Evolutionary conservation across 1,140 invertebrate species (phyloP), one percentile per base, ranked within the genome.

Genomic region (Acromyrmex charruanus): DNA sequence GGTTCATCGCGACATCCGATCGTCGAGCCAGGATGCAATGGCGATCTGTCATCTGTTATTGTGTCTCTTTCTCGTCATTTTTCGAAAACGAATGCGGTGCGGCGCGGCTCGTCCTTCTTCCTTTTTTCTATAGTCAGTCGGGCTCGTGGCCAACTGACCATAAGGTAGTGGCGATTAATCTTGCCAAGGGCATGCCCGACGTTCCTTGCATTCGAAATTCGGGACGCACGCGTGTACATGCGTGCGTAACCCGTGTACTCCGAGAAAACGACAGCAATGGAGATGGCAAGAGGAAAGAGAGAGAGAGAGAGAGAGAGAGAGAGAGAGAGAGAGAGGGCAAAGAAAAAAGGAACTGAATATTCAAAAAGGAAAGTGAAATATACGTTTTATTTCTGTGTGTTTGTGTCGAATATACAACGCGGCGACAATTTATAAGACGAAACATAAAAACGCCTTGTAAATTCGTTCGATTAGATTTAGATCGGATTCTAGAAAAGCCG

Each of bases 81-180:
- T 86, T 87, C 77, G 81, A 69, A 69, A 63, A 21, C 44, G 58
- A 61, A 0, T 31, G 75, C 88, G 66, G 68, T 35, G 75, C 88
- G 74, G 91, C 94, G 18, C 74, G 58, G 6, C 58, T 59, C 51
- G 44, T 65, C 14, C 72, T 85, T 90, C 86, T 91, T 21, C 94
- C 9, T 92, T 92, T 92, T 74, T 93, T 94, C 87, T 94, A 95
- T 75, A 96, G 31, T 35, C 31, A 96, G 91, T 95, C 95, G 68
- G 95, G 93, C 77, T 95, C 94, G 77, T 92, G 95, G 74, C 95
- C 87, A 89, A 90, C 86, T 88, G 84, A 84, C 86, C 88, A 86
- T 85, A 81, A 89, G 81, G 87, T 85, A 86, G 81, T 87, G 91
- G 92, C 90, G 93, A 95, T 95, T 94, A 94, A 95, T 95, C 94